Base-by-base conservation (phyloP, 2,888 invertebrate species). In the Callinectes sapidus region DNA sequence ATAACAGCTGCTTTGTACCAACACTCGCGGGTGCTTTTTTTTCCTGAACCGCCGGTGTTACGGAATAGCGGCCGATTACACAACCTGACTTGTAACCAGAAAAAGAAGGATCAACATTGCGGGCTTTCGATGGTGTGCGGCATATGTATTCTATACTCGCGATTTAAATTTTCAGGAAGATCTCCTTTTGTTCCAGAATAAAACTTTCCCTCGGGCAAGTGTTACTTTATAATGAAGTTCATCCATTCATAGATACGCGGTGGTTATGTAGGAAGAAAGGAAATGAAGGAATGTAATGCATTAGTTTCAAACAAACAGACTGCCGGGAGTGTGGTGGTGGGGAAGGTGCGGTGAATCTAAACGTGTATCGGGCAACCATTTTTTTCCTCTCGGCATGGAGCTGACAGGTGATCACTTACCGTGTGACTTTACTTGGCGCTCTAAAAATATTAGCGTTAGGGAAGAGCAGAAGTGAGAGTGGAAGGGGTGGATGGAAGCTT, bases 1-100 rank as follows among this genome's bases (percentile, higher is more conserved):
- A 89, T 71, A 42, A 71, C 61, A 39, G 28, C 71, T 71, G 71
- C 71, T 71, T 81, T n/a, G 13, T 35, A 81, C 81, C 35, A 32
- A 8, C 89, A 89, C 71, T 81, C 35, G 35, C 39, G 89, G 71
- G 28, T 66, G 89, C 71, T 54, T 89, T 89, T 89, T 89, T 81
- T 81, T 81, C 18, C 13, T 13, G 35, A 81, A 35, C 35, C 35
- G 2, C 35, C 32, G 35, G 35, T 32, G 32, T 35, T 81, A 35
- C 35, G 81, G 81, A 81, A 81, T 81, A 35, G 35, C 16, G 18
- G 32, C 35, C 32, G 81, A 81, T 81, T 18, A 81, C n/a, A 81
- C 13, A 32, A 18, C 32, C 35, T 32, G 81, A 23, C n/a, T 35
- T 35, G 35, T 81, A 35, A 13, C 32, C 16, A 81, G 16, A 6